Evolutionary conservation across 2,888 invertebrate genomes (phyloP), one percentile per base, ranked within the genome.

Genomic region (Phlogophora meticulosa): DNA sequence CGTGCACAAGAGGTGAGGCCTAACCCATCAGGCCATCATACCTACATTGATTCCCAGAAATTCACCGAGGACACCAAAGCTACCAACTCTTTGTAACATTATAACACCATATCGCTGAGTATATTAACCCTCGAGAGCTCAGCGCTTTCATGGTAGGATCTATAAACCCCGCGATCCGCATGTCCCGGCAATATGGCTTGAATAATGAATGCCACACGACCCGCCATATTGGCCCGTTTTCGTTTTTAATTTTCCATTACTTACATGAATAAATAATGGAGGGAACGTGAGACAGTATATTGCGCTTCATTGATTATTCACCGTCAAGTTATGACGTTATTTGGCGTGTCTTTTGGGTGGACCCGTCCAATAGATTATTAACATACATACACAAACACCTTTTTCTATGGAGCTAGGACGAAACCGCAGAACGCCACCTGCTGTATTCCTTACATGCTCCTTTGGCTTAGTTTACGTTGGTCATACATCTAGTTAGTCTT

Each of bases 211-310:
- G 86, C 81, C 77, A 78, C 84, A 79, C 82, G 85, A 83, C 85
- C 87, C 86, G 86, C 84, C 85, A 87, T 89, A 88, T 89, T 88
- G 88, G 84, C 85, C 88, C 86, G 85, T 90, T 91, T 91, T 90
- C 87, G 85, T 91, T 91, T 92, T 92, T 92, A 91, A 91, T 92
- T 91, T 89, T 88, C 88, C 89, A 89, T 90, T 89, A 87, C 85
- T 82, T 83, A 83, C 81, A 84, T 87, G 85, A 87, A 88, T 88
- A 88, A 87, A 85, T 87, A 82, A 87, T 80, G 49, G 73, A 58
- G 58, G 72, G 72, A 72, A 70, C 65, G 67, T 64, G 76, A 74
- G 60, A 42, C 70, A 63, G 70, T 63, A 55, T 66, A 78, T 65
- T 57, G 51, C 57, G 46, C 69, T 72, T 53, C 55, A 76, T 82